Evolutionary conservation across 2,113 vertebrate species (phyloP), one percentile per base, ranked within the genome.

Genomic region (Nibea coibor): DNA sequence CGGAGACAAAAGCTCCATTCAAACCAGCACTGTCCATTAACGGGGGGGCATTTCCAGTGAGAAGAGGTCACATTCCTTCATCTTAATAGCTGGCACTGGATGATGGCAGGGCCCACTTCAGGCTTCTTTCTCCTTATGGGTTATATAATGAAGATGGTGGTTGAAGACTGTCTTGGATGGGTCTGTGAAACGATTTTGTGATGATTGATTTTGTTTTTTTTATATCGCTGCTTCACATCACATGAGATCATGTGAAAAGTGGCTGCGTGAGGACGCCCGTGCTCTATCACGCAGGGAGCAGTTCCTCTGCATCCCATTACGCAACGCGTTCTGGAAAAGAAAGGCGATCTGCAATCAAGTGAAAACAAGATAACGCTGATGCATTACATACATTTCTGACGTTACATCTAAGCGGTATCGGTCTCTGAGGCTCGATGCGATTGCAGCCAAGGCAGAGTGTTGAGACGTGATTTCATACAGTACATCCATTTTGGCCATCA

Each of bases 61-160:
- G 85, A 72, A 61, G 78, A 80, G 92, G 91, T 92, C 91, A 86
- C 83, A 92, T 88, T 91, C 89, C 78, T 88, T 39, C 74, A 64
- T 84, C 81, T 65, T 63, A 70, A 89, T 70, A 63, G 74, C 85
- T 82, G 85, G 84, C 82, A 74, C 72, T 42, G 56, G 74, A n/a
- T 0, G 48, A 74, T 26, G 54, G 80, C 74, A 71, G 79, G 9
- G 47, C 39, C 22, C 77, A 70, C 76, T 68, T 63, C 59, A 47
- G 50, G 20, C 69, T 48, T 53, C 72, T 16, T 4, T 76, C 66
- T 45, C 67, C 78, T 78, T 65, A 67, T 62, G 83, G 28, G 53
- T 62, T 80, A 78, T 48, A 47, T 85, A 82, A 91, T 83, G 69
- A 85, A 78, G 69, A 45, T 3, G 43, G 56, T 1, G 16, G 69